Conservation (phyloP, 1,140 invertebrate genomes). For the Dryas iulia region DNA sequence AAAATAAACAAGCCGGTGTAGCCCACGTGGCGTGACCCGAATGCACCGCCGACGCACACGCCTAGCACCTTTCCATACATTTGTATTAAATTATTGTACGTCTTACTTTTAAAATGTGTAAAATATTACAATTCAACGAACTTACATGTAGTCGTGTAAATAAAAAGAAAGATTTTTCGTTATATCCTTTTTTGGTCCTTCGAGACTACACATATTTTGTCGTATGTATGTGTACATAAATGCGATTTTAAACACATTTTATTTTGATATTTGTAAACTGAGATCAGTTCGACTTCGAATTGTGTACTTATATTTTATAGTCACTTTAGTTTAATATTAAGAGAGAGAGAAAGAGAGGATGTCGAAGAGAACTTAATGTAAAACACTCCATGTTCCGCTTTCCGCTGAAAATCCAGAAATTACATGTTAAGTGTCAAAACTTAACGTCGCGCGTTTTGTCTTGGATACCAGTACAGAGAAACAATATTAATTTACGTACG, state of each 20-base stretch:
- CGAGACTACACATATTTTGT: neutral
- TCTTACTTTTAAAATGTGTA: neutral
- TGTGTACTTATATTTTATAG: neutral
- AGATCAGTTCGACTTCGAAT: neutral
- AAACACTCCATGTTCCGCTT: no score
- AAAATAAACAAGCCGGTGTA: slow-evolving; percentile 31
- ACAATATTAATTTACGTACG: no score
- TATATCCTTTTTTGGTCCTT: neutral
- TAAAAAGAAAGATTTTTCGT: neutral
- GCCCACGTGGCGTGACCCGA: slow-evolving; percentile 51
- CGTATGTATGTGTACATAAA: no score
- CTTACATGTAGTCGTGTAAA: neutral
- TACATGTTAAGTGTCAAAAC: no score
- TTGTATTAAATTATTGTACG: slow-evolving; percentile 6
- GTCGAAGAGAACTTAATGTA: no score
- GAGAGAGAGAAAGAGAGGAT: neutral
- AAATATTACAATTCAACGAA: neutral
- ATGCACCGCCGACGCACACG: slow-evolving; percentile 43
- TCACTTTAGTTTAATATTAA: neutral
- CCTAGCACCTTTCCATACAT: slow-evolving; percentile 40
- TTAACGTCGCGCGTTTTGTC: no score
- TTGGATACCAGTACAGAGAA: no score
- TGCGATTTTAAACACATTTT: neutral
- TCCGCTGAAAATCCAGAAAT: no score
- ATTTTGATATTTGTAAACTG: neutral